Evolutionary conservation across 2,113 vertebrate species (phyloP), one percentile per base, ranked within the genome.

Genomic region (Cairina moschata): DNA sequence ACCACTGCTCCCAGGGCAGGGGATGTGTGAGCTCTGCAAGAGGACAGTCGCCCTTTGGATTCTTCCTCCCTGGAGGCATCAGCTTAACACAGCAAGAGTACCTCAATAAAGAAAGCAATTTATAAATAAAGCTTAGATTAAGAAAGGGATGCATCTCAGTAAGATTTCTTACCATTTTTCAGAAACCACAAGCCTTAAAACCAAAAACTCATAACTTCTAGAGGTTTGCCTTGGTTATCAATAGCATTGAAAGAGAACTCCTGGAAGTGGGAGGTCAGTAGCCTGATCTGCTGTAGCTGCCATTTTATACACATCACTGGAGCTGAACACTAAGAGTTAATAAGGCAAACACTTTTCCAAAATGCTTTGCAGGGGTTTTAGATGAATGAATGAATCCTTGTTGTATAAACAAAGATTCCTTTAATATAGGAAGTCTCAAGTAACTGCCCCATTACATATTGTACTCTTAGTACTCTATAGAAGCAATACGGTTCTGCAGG

Each of bases 371-470:
- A 20, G 42, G 42, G 8, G 28, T 26, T 65, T 59, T 4, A 62
- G 54, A 58, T 96, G 81, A 95, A 96, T 96, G 81, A 95, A 96
- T 91, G 42, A 95, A 93, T 86, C 91, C 44, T 97, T 95, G 85
- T 90, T 65, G 34, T 78, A 29, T 34, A 86, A 96, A 96, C 85
- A 97, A 95, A 84, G 96, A 77, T 93, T 65, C 66, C 55, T 96
- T 92, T 86, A 96, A 74, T 8, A 71, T 13, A 86, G 54, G 29
- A 86, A 91, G 65, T 32, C 71, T 80, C 73, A 62, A 80, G 56
- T 44, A 91, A 77, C 38, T 62, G 46, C 60, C 58, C 36, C 55
- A 32, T 68, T 74, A 84, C 40, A 40, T 17, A 44, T 28, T 62
- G 26, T 42, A 22, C 32, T 83, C 44, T 46, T 93, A 48, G 66